Base-by-base conservation (phyloP, 2,888 invertebrate genomes). In the Tortricodes alternella region DNA sequence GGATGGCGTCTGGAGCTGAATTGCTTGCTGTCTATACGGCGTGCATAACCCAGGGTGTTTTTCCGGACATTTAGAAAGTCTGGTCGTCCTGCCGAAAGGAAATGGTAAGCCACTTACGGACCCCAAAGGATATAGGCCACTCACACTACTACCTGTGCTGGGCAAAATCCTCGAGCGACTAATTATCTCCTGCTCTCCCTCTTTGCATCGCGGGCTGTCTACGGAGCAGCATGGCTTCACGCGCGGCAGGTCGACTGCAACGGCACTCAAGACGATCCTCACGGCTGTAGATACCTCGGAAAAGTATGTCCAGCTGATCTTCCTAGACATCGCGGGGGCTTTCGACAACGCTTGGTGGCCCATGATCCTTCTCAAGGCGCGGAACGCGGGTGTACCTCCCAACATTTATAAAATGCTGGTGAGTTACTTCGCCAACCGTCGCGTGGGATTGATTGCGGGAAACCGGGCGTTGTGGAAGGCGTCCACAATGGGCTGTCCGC, bases 131-230 rank as follows among this genome's bases (percentile, higher is more conserved):
- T 56, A 56, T 21, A 11, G 55, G 9, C 55, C 55, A 0, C 23
- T 56, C 2, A 56, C 49, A 0, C 53, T 76, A 0, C 66, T 76
- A 0, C 56, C 73, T 0, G 56, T 71, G 0, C 24, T 76, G 7
- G 72, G 73, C 0, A 76, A 77, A n/a, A 13, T 76, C 0, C 32
- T 74, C 0, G 76, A 77, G 9, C 58, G 67, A 0, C 51, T 72
- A 0, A 53, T 76, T 0, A 2, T 72, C 0, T 0, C 0, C 0
- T 60, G 70, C 13, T 65, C 71, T 0, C 65, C 70, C 1, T 9
- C 1, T 0, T 60, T 34, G 0, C 15, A 2, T 3, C 13, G 53
- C 0, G 38, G 55, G 0, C 41, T 68, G 0, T 69, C 69, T 0
- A n/a, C 23, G 0, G 9, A 29, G 18, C 76, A 78, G 62, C 71